Evolutionary conservation across 2,888 invertebrate species (phyloP), one percentile per base, ranked within the genome.

Genomic region (Phyllotreta cruciferae): DNA sequence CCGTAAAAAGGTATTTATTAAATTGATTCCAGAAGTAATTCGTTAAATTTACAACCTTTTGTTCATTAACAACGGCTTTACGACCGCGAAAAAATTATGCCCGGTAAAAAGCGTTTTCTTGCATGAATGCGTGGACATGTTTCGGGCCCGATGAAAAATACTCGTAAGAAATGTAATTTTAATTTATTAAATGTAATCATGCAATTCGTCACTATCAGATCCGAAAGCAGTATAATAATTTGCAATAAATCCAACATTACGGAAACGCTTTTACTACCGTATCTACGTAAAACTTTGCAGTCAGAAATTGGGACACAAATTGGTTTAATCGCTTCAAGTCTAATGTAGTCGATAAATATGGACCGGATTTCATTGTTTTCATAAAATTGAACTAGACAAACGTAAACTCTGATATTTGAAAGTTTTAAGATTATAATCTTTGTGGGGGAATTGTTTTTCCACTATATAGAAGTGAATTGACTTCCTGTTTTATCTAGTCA

Each of bases 181-280:
- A 56, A 44, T 56, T 56, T 56, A 56, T 56, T 56, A 44, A 44
- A 42, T 44, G 36, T 56, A 44, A 44, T 8, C 56, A 56, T 56
- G 56, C 56, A 10, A 56, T 24, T 36, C 13, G 10, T 39, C 36
- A 56, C 36, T 56, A 56, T 56, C 56, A 56, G 56, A 56, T 56
- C 13, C 13, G 45, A 44, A 42, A 44, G 44, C 44, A 5, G 52
- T 52, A 37, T 52, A 52, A 52, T 52, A 52, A 52, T 52, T 62
- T 42, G 50, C 55, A 55, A 50, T 62, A 50, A 62, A 62, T 55
- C 36, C 34, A 42, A 55, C 44, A 44, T 37, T 42, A 62, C 56
- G 62, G 56, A 62, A 62, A 62, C 55, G 44, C 42, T 42, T 62
- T 62, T 62, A 62, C 62, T 56, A 56, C 56, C 50, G 42, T 56